Conservation (phyloP, 30 jellyfish, hydroid and myxozoan species). For the Cassiopea xamachana region DNA sequence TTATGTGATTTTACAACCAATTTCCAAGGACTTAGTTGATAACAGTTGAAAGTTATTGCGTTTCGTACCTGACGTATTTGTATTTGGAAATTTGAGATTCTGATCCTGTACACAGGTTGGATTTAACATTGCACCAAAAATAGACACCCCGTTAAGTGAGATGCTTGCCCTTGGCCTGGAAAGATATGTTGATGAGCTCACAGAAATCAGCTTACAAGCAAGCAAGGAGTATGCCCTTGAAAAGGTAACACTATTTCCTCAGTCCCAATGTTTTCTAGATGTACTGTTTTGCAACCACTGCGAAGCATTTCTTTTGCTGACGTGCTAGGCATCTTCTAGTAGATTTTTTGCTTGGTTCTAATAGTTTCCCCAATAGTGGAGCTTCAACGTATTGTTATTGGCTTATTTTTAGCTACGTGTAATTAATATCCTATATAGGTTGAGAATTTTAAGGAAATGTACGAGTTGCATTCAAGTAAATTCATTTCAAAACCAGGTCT, state of each 20-base stretch:
- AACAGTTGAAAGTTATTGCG: no score
- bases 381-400: background rate
- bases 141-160: conserved; percentile 73
- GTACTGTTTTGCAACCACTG: background rate
- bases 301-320: background rate
- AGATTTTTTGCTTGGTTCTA: background rate
- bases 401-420: background rate
- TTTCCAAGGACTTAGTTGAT: no score
- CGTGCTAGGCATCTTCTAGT: background rate
- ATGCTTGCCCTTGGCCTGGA: conserved; percentile 79
- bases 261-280: background rate
- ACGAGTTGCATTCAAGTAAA: background rate
- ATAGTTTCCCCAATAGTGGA: background rate
- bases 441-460: no score
- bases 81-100: background rate
- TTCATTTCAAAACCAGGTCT: background rate
- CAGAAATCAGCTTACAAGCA: conserved; percentile 70
- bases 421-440: background rate
- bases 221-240: conserved; percentile 78
- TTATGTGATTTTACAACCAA: no score
- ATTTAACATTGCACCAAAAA: conserved; percentile 65
- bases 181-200: conserved; percentile 70
- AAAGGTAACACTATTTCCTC: conserved; percentile 23
- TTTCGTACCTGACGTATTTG: background rate
- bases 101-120: conserved; percentile 43